Percentiles rank a stretch among this genome's conserved stretches.
Evolutionary conservation across 2,888 invertebrate genomes (phyloP).

Genomic region (Actias luna): DNA sequence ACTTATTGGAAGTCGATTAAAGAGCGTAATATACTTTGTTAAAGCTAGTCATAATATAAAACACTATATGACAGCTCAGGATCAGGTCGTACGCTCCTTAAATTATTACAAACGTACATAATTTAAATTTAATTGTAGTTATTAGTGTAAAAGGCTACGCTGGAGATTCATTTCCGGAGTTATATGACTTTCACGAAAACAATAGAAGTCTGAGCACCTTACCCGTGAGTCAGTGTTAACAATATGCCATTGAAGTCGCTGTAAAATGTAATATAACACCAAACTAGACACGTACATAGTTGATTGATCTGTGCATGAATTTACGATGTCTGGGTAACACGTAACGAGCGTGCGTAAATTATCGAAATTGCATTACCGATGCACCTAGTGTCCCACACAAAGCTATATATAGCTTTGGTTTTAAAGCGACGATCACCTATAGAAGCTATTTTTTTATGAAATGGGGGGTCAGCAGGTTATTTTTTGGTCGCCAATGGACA

Average conservation of each 20-base stretch:
- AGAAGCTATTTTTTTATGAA: no score
- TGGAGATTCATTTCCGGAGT: not conserved
- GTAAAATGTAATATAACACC: conserved; percentile 16
- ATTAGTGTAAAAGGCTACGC: not conserved
- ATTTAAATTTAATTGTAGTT: no score
- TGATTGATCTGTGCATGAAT: conserved; percentile 29
- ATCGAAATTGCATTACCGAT: conserved; percentile 17
- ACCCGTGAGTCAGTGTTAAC: not conserved
- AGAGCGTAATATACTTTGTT: no score
- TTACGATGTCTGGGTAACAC: conserved; percentile 20
- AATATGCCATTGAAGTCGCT: not conserved
- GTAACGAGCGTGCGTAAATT: conserved; percentile 20
- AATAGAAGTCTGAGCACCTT: not conserved
- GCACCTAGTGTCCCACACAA: not conserved
- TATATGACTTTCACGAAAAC: not conserved
- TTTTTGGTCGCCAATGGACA: no score
- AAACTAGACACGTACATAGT: conserved; percentile 5
- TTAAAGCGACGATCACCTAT: not conserved
- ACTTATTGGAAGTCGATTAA: no score
- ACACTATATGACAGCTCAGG: no score
- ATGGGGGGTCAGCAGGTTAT: no score
- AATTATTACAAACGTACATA: no score
- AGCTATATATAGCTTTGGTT: not conserved
- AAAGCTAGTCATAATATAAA: no score
- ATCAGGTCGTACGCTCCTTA: no score